These are phyloP conservation scores for Myotis daubentonii DNA, from an alignment of 2,797 vertebrate species.

Conservation along the genomic window DNA sequence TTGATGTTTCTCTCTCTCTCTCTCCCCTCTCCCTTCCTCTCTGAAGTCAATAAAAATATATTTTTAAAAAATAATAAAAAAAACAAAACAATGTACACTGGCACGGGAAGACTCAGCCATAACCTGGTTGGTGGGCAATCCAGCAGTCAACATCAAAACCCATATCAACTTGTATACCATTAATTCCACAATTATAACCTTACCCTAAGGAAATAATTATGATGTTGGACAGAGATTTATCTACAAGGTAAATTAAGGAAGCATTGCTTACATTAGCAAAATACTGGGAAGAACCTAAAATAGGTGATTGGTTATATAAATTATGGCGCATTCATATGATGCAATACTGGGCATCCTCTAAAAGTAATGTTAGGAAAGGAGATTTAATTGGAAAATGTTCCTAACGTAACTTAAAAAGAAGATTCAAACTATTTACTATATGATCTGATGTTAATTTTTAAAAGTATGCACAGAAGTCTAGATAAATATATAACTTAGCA, in stretches of 20 bases:
- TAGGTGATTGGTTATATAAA: not conserved
- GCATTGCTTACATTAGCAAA: slow-evolving; percentile 33
- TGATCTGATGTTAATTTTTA: not conserved
- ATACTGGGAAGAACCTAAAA: slow-evolving; percentile 38
- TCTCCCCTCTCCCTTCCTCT: no score
- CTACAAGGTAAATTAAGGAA: slow-evolving; percentile 37
- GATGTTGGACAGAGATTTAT: slow-evolving; percentile 11
- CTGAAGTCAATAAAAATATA: no score
- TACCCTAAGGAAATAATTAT: slow-evolving; percentile 39
- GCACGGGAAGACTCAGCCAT: not conserved
- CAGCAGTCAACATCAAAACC: not conserved
- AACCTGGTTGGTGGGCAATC: not conserved
- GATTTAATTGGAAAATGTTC: slow-evolving; percentile 11
- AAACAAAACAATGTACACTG: not conserved
- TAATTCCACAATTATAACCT: slow-evolving; percentile 32
- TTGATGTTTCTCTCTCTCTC: no score
- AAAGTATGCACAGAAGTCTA: not conserved
- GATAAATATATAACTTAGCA: not conserved
- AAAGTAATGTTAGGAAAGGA: not conserved
- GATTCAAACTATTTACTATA: not conserved
- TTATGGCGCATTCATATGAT: not conserved
- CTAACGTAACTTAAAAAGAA: slow-evolving; percentile 11
- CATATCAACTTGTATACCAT: not conserved
- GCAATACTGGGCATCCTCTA: not conserved
- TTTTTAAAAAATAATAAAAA: no score